A percentile compares a stretch with the other conserved stretches of the same genome.
Evolutionary conservation across 2,888 invertebrate genomes (phyloP).

Genomic region (Linnaemya tessellans): DNA sequence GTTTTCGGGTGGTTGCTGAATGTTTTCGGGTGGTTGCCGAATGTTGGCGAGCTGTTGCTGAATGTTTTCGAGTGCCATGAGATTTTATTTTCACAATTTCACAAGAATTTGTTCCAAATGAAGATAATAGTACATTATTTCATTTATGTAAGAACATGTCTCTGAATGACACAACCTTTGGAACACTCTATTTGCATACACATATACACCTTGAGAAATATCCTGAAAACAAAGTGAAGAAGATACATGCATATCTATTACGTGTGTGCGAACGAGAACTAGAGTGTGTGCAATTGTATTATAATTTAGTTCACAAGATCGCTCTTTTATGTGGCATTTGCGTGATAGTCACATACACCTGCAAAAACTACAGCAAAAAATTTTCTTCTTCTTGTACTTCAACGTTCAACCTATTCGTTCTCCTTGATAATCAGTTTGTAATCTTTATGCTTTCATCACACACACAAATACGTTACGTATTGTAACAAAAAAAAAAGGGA

Average conservation of each 20-base stretch:
- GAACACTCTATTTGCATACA: background rate
- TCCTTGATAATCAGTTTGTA: constrained; percentile 63
- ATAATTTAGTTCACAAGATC: constrained; percentile 55
- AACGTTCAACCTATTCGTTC: constrained; percentile 19
- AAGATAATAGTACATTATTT: too few species aligned
- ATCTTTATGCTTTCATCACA: constrained; percentile 49
- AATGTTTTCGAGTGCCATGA: too few species aligned
- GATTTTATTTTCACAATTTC: too few species aligned
- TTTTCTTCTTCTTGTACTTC: background rate
- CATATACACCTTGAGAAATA: constrained; percentile 35
- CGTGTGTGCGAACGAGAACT: background rate
- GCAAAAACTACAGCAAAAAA: constrained; percentile 19
- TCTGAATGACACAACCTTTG: constrained; percentile 14
- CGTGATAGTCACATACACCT: constrained; percentile 57
- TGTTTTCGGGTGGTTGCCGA: too few species aligned
- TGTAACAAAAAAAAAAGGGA: background rate
- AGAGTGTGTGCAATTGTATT: constrained; percentile 7
- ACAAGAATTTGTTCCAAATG: too few species aligned
- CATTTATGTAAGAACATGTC: too few species aligned
- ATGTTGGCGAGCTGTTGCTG: too few species aligned
- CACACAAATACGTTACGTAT: background rate
- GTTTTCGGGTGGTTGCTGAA: too few species aligned
- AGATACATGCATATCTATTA: constrained; percentile 30
- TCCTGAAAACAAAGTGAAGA: background rate
- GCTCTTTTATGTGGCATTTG: constrained; percentile 66